These are phyloP conservation scores for Zaprionus capensis DNA, from an alignment of 1,140 invertebrate species.

Conservation along the genomic window DNA sequence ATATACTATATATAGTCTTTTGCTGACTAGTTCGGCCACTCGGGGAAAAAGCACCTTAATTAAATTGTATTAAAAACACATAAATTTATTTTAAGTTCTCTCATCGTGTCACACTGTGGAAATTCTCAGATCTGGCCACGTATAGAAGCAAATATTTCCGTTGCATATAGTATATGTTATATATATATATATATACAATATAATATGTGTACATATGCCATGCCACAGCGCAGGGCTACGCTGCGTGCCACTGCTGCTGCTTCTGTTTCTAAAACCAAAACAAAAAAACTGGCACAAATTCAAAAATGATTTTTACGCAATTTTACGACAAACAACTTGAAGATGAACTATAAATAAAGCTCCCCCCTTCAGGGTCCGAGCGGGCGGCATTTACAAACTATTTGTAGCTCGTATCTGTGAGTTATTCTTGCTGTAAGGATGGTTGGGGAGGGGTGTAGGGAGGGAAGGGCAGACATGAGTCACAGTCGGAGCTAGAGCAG, in stretches of 20 bases:
- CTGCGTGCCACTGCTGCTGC: slow-evolving; percentile 14
- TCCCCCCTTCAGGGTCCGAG: slow-evolving; percentile 50
- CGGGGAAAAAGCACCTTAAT: slow-evolving; percentile 41
- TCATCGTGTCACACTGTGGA: slow-evolving; percentile 49
- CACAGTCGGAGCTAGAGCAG: slow-evolving; percentile 11
- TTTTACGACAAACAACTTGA: slow-evolving; percentile 81
- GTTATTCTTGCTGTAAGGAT: slow-evolving; percentile 38
- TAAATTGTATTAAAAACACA: slow-evolving; percentile 79
- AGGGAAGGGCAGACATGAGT: neutral
- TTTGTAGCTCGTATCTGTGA: slow-evolving; percentile 58
- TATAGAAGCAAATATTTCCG: neutral
- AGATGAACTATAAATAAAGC: slow-evolving; percentile 75
- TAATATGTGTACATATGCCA: slow-evolving; percentile 1
- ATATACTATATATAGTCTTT: slow-evolving; percentile 1
- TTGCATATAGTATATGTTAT: slow-evolving; percentile 28
- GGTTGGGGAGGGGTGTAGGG: neutral
- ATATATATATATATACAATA: slow-evolving; percentile 33
- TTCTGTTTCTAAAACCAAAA: slow-evolving; percentile 44
- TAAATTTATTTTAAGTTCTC: slow-evolving; percentile 68
- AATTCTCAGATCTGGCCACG: slow-evolving; percentile 30
- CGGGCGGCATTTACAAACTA: slow-evolving; percentile 43
- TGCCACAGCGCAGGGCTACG: slow-evolving; percentile 31
- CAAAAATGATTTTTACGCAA: slow-evolving; percentile 82
- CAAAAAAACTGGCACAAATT: slow-evolving; percentile 76
- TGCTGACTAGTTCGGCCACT: slow-evolving; percentile 21